These are phyloP conservation scores for Amphiura filiformis DNA, from an alignment of 35 echinoderm and acorn worm genomes.

Conservation along the genomic window DNA sequence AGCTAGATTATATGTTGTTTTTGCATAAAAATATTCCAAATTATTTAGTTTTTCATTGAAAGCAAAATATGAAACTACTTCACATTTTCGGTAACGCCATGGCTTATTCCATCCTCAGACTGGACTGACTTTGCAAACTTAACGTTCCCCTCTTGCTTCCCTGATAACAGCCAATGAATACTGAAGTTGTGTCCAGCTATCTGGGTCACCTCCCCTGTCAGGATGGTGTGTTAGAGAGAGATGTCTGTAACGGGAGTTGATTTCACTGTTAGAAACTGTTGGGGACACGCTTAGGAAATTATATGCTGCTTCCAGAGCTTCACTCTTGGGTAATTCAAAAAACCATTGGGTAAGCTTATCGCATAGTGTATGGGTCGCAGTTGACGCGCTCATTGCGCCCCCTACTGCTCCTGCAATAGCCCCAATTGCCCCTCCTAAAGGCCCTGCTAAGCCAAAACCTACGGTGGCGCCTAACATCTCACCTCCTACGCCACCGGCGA, in stretches of 20 bases:
- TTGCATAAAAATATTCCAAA: too few species aligned
- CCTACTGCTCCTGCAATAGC: neutral
- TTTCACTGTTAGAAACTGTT: neutral
- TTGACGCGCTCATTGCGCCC: neutral
- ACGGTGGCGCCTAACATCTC: neutral
- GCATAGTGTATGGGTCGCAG: neutral
- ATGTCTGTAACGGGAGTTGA: constrained; percentile 16
- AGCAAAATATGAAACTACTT: too few species aligned
- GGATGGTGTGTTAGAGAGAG: neutral
- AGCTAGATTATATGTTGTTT: too few species aligned
- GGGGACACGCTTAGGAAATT: neutral
- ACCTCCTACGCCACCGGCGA: constrained; percentile 14
- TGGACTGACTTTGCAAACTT: neutral
- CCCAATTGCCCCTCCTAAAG: neutral
- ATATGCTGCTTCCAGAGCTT: constrained; percentile 25
- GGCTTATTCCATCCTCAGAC: too few species aligned
- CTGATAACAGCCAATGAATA: constrained; percentile 4
- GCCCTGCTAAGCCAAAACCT: neutral
- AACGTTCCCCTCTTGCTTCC: neutral
- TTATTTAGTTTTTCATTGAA: too few species aligned
- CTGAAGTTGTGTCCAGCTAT: neutral
- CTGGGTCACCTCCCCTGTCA: neutral
- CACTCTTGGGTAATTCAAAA: constrained; percentile 25
- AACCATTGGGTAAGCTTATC: constrained; percentile 2
- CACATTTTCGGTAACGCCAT: too few species aligned